Evolutionary conservation across 2,797 vertebrate species (phyloP), one percentile per base, ranked within the genome.

Genomic region (Masticophis lateralis): DNA sequence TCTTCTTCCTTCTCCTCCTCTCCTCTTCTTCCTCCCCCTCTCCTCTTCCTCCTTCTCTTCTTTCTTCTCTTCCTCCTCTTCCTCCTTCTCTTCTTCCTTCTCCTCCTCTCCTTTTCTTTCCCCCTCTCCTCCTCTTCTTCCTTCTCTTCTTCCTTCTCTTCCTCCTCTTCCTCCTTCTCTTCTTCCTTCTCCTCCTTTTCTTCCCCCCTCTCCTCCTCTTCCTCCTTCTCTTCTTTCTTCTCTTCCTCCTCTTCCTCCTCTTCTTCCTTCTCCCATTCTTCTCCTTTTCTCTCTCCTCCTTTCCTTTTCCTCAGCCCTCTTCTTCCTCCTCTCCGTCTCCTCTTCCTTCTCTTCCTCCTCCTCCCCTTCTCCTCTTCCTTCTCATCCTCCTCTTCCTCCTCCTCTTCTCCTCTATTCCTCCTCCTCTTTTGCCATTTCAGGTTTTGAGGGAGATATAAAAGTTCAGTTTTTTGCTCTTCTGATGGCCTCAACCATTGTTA

Each of bases 71-170:
- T 0, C 74, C 1, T 83, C 61, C 60, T 14, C 27, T 10, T n/a
- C 4, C 20, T 22, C 60, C 25, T 61, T 0, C 2, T 61, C 60
- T 25, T 27, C 59, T 5, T 25, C 8, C 28, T n/a, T 0, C 63
- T 28, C 4, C 1, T 13, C 61, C 0, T 14, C 18, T 5, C 10
- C 10, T 12, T 2, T 5, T 13, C 55, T 13, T 8, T 7, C 20
- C 13, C 27, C 61, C 12, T 11, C 4, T 20, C 22, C 59, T 25
- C 4, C 28, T 28, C 4, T 3, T n/a, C 28, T 4, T n/a, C 25
- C 3, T 27, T 1, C 0, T 7, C 2, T 2, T 9, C 28, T 14
- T 2, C 11, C 13, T 12, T 5, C n/a, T n/a, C n/a, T n/a, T n/a
- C n/a, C n/a, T n/a, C n/a, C n/a, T n/a, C n/a, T n/a, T 6, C 12